Evolutionary conservation across 2,888 invertebrate genomes (phyloP), one percentile per base, ranked within the genome.

Genomic region (Agrotis segetum): DNA sequence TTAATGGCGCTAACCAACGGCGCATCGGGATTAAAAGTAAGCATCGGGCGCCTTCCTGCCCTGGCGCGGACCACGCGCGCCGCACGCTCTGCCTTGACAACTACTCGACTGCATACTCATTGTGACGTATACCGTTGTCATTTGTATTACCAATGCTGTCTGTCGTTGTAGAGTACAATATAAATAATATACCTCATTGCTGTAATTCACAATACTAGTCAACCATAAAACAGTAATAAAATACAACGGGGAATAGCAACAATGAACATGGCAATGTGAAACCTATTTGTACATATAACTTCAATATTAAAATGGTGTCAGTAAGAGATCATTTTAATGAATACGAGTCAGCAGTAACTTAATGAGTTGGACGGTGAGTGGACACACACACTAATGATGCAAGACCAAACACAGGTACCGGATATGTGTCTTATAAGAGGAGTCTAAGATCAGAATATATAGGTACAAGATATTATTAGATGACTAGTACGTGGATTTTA

Each of bases 1-100:
- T 93, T 92, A 91, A 90, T 88, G 88, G 82, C 83, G 80, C 65
- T 73, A 71, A 78, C 74, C 70, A 76, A 69, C 71, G 62, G 66
- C 60, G 78, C 80, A 79, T 65, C 73, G 73, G 85, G 85, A 87
- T 90, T 88, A 88, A 89, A 89, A 82, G 83, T 82, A 80, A 84
- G 74, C 72, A 80, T 69, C 58, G 63, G 85, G 83, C 87, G 87
- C 84, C 88, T 88, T 89, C 87, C 85, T 85, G 84, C 76, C 68
- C 68, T 67, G 61, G 65, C 29, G 62, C 47, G 34, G 44, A 53
- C 67, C 67, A 58, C 67, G 65, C 69, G 59, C 65, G 72, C 60
- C 64, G 68, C 46, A 63, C 44, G 60, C 21, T 34, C 11, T n/a
- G 47, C 59, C 65, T 65, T 59, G 61, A 63, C 63, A 52, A 77